A percentile compares a stretch with the other conserved stretches of the same genome.
Conservation (phyloP, 2,797 vertebrate species). For the Sciurus vulgaris region DNA sequence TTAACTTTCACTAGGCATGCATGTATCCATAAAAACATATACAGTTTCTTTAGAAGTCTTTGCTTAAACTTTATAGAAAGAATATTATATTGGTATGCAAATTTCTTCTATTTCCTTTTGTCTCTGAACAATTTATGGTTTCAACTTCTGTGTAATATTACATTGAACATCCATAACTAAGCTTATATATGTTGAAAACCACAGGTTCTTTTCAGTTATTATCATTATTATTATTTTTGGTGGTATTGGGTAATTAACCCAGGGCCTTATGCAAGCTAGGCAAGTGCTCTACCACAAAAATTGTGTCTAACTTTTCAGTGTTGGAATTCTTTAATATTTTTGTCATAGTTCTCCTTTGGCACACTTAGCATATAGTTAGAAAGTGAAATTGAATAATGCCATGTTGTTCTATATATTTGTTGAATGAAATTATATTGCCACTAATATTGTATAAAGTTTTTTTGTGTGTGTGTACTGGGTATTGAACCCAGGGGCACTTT, state of each 20-base stretch:
- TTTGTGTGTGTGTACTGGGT: no score
- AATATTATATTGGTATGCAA: background rate
- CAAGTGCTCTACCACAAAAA: background rate
- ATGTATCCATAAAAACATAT: background rate
- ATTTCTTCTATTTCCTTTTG: background rate
- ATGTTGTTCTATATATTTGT: background rate
- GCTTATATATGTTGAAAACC: no score
- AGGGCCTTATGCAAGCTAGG: background rate
- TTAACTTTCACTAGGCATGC: background rate
- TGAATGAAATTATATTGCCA: background rate
- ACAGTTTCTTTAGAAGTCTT: background rate
- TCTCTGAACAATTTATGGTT: background rate
- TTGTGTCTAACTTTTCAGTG: background rate
- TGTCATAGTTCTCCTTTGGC: background rate
- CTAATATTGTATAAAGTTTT: background rate
- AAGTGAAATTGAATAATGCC: conserved; percentile 4
- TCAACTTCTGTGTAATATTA: conserved; percentile 11
- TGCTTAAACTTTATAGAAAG: conserved; percentile 1
- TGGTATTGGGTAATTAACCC: background rate
- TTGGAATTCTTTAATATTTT: background rate
- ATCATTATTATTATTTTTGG: background rate
- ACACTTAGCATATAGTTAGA: background rate
- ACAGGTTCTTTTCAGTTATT: background rate
- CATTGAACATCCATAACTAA: background rate
- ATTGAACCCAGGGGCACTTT: no score